Evolutionary conservation across 2,888 invertebrate genomes (phyloP), one percentile per base, ranked within the genome.

Genomic region (Dermolepida albohirtum): DNA sequence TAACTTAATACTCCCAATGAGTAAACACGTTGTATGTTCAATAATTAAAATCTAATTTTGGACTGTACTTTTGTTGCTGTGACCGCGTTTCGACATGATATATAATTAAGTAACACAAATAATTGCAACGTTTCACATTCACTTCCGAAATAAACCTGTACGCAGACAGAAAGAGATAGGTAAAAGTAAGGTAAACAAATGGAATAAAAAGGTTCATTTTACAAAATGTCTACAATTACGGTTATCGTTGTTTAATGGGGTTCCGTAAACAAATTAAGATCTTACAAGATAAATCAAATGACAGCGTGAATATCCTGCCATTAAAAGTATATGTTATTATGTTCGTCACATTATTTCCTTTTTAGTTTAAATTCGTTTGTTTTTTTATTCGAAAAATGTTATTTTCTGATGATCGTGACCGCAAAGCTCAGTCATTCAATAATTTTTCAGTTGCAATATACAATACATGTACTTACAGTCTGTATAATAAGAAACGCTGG

Each of bases 201-300:
- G 16, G 16, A 39, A 29, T 47, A 47, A 14, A 22, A n/a, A n/a
- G 8, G 14, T 34, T 44, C 29, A 47, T 59, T 59, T 59, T 44
- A 59, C 59, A 47, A 59, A 59, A 59, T 44, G 16, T 16, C 54
- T 40, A 54, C 54, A 69, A 72, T 70, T 68, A 69, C 65, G 51
- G 62, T 70, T 70, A 70, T 49, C 54, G 17, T 65, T 65, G 63
- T 66, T 67, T 70, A 68, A 70, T 67, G 55, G 67, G 66, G 66
- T 55, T 68, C 68, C 68, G 66, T 66, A 66, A 67, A 70, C 68
- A 69, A 73, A 73, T 73, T 73, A 73, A 73, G 73, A 73, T 73
- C 59, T 47, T 67, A 71, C 69, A 54, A 65, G 73, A 73, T 73
- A 73, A 72, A 64, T 67, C 49, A 72, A 73, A 73, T 73, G 71